Conservation (phyloP, 2,888 invertebrate species). For the Adineta ricciae region DNA sequence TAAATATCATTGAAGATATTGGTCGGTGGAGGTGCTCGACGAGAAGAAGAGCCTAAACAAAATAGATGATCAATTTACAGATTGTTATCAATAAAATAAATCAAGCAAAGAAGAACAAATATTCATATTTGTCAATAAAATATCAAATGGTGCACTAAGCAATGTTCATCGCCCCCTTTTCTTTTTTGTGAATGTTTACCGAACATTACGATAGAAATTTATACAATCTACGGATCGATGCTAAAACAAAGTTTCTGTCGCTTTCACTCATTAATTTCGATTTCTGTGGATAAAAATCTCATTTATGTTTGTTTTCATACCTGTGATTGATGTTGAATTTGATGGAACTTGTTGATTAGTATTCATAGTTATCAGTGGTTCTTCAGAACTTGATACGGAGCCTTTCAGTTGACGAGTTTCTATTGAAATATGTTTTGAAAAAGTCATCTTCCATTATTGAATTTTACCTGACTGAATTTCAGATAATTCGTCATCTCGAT, state of each 20-base stretch:
- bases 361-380: not conserved
- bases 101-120: too few relatives aligned
- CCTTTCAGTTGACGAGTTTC: slow-evolving; percentile 9
- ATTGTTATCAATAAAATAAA: too few relatives aligned
- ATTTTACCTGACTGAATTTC: not conserved
- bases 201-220: too few relatives aligned
- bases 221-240: too few relatives aligned
- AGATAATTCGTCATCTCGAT: not conserved
- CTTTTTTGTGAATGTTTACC: too few relatives aligned
- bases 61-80: too few relatives aligned
- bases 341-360: not conserved
- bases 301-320: not conserved
- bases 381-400: not conserved
- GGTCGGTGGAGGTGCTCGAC: not conserved
- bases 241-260: too few relatives aligned
- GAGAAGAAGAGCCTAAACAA: not conserved
- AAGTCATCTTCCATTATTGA: not conserved
- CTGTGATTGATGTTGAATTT: not conserved
- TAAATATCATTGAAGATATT: slow-evolving; percentile 1
- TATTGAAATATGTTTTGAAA: not conserved
- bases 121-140: too few relatives aligned
- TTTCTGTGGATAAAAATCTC: too few relatives aligned
- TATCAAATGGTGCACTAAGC: too few relatives aligned
- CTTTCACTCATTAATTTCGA: too few relatives aligned
- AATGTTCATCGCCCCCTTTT: too few relatives aligned